These are phyloP conservation scores for Limnephilus lunatus DNA, from an alignment of 2,888 invertebrate species.

Conservation along the genomic window DNA sequence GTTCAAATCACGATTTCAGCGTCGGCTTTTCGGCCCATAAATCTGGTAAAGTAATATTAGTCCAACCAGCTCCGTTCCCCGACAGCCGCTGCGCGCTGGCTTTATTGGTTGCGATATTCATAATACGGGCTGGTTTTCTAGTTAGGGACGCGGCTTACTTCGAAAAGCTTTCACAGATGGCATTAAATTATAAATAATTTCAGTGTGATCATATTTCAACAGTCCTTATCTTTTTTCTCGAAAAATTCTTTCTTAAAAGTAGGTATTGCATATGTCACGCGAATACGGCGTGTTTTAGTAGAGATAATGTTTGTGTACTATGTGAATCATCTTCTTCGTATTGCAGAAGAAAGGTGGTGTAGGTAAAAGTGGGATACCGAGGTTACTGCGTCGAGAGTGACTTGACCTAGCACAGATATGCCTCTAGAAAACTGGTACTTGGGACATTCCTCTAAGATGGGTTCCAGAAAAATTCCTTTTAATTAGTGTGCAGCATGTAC, in stretches of 20 bases:
- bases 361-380: background rate
- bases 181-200: background rate
- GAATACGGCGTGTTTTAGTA: background rate
- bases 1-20: slow-evolving; percentile 42
- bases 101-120: slow-evolving; percentile 22
- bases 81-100: background rate
- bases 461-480: background rate
- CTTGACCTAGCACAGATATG: background rate
- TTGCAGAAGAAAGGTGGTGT: background rate
- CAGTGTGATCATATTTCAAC: background rate
- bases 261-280: background rate
- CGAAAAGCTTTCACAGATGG: background rate
- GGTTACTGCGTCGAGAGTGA: background rate
- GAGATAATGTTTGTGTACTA: background rate
- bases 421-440: background rate
- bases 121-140: background rate
- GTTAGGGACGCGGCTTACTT: background rate
- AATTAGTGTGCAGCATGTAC: background rate
- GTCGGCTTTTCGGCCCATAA: slow-evolving; percentile 33
- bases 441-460: background rate
- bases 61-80: background rate
- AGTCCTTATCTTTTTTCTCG: background rate
- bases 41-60: slow-evolving; percentile 32
- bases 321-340: background rate
- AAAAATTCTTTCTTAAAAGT: background rate